These are phyloP conservation scores for Lemur catta DNA, from an alignment of 2,797 vertebrate genomes.

Conservation along the genomic window DNA sequence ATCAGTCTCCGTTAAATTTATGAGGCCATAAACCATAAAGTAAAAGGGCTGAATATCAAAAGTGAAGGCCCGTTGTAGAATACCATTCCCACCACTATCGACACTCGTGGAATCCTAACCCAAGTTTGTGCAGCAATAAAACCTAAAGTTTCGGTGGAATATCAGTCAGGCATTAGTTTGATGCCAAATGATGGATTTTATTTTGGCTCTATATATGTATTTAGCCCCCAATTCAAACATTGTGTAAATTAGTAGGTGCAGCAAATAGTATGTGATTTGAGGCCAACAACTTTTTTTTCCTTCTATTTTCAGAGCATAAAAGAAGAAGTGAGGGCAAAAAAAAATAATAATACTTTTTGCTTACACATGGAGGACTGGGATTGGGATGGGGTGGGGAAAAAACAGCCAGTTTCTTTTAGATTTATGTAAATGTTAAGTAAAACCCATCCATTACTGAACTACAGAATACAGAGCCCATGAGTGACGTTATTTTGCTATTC, in stretches of 20 bases:
- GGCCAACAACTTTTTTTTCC: neutral
- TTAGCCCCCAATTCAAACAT: neutral
- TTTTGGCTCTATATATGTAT: slow-evolving; percentile 48
- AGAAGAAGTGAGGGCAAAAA: neutral
- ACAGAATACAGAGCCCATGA: neutral
- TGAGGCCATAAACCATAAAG: neutral
- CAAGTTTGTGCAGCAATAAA: neutral
- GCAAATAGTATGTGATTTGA: slow-evolving; percentile 28
- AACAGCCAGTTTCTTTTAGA: neutral
- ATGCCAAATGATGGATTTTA: slow-evolving; percentile 29
- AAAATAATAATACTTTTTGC: neutral
- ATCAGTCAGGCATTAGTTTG: neutral
- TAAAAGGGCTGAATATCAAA: neutral
- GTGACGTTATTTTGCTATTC: neutral
- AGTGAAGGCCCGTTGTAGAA: neutral
- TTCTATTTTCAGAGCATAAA: neutral
- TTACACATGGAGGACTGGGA: neutral
- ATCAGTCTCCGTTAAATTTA: neutral
- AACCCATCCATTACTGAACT: neutral
- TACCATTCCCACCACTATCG: slow-evolving; percentile 7
- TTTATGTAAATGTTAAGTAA: neutral
- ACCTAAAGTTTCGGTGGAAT: neutral
- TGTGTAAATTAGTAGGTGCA: slow-evolving; percentile 49
- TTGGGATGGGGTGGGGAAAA: neutral
- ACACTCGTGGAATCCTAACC: neutral